Percentiles rank a stretch among this genome's conserved stretches.
Evolutionary conservation across 2,888 invertebrate species (phyloP).

Genomic region (Sialis fuliginosa): DNA sequence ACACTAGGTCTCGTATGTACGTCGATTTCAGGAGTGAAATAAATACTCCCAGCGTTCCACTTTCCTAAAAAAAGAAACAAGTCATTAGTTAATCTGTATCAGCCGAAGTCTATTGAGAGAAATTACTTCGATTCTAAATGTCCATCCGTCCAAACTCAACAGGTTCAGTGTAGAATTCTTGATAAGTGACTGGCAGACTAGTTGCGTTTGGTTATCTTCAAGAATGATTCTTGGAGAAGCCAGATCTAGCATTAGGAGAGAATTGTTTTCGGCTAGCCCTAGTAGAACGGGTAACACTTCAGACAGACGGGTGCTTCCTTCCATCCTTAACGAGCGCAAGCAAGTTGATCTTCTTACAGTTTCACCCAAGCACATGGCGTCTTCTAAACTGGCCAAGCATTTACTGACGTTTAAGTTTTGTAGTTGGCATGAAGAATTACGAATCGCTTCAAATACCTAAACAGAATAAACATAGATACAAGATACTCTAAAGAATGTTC

Average conservation of each 20-base stretch:
- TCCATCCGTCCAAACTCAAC: slow-evolving; percentile 36
- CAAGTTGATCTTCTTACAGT: slow-evolving; percentile 31
- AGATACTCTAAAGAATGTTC: no score
- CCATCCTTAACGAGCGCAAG: slow-evolving; percentile 32
- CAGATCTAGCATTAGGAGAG: slow-evolving; percentile 33
- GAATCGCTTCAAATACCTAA: slow-evolving; percentile 19
- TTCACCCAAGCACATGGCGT: slow-evolving; percentile 35
- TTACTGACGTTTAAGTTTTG: slow-evolving; percentile 35
- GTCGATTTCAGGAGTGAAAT: slow-evolving; percentile 29
- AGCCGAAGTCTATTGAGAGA: no score
- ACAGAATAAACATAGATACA: no score
- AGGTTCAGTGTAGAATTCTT: slow-evolving; percentile 28
- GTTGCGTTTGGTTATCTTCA: slow-evolving; percentile 30
- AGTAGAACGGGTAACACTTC: slow-evolving; percentile 34
- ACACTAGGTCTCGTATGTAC: slow-evolving; percentile 30
- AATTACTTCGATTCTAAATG: slow-evolving; percentile 35
- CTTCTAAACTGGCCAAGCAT: slow-evolving; percentile 32
- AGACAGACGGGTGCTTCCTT: slow-evolving; percentile 32
- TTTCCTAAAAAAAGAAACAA: slow-evolving; percentile 19
- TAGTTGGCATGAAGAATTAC: slow-evolving; percentile 30
- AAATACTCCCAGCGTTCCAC: slow-evolving; percentile 28
- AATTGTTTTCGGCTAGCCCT: slow-evolving; percentile 32
- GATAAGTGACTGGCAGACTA: slow-evolving; percentile 27
- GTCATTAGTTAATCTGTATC: neutral
- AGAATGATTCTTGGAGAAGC: slow-evolving; percentile 32